Evolutionary conservation across 64 coral and sea anemone genomes (phyloP), one percentile per base, ranked within the genome.

Genomic region (Dendronephthya gigantea): DNA sequence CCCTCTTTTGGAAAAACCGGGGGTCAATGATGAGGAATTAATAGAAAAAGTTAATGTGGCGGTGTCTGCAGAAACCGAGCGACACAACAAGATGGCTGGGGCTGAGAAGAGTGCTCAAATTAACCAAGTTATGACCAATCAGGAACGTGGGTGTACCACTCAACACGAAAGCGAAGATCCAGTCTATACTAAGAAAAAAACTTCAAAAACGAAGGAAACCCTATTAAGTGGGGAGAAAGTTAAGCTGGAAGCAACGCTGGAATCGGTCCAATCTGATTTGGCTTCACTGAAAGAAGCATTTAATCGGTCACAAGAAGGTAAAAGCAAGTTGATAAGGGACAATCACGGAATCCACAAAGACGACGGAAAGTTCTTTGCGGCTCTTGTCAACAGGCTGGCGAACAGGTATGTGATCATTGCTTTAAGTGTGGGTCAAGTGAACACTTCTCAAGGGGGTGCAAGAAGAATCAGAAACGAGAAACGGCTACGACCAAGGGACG

Each of bases 401-500:
- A 83, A 69, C 55, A 90, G 34, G 33, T 35, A 14, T 82, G 83
- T 83, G 31, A 85, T 14, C 87, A 89, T 29, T 92, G 90, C 31
- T 92, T 88, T 14, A 84, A 84, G 9, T 92, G 90, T 62, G 82
- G 86, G 1, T 88, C 90, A 70, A 37, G 82, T 85, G 90, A 88
- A 10, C 86, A 92, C 48, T 88, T 85, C 68, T 65, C 83, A 0
- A 43, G 87, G 5, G 84, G 87, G 84, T 39, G 35, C 11, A 72
- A 47, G 39, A 29, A 48, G 16, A 4, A 19, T 17, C 68, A 55
- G 84, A 89, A 92, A 89, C 87, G 4, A 4, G n/a, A 23, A 40
- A 86, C 56, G 91, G 87, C 91, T 92, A 27, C 91, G 45, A 88
- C 84, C 75, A 75, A 74, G 51, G 91, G 83, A 92, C 76, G 86